phyloP scores from a whole-genome alignment of 2,113 vertebrate species.

The Melanotaenia duboulayi region DNA sequence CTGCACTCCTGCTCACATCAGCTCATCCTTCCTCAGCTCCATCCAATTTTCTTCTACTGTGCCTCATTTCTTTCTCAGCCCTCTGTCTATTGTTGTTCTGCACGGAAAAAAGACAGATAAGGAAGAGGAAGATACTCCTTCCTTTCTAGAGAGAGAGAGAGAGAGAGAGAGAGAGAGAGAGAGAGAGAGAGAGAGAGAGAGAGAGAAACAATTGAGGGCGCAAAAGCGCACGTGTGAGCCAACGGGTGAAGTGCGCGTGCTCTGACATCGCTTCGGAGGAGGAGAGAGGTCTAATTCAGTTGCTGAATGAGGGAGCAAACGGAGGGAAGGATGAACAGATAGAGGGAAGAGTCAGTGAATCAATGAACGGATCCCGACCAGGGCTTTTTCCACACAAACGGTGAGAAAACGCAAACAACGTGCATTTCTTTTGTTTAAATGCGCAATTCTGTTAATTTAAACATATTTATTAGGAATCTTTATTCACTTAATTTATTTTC shows the following conservation, averaged over 20 bases:
- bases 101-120: not conserved
- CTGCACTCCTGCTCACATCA: slow-evolving; percentile 40
- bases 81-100: not conserved
- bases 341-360: slow-evolving; percentile 55
- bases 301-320: slow-evolving; percentile 53
- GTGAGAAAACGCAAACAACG: slow-evolving; percentile 37
- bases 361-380: slow-evolving; percentile 55
- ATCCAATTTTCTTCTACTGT: not conserved
- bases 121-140: not conserved
- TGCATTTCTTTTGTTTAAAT: too few species aligned
- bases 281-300: slow-evolving; percentile 47
- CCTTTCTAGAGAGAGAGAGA: slow-evolving; percentile 24
- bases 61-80: not conserved
- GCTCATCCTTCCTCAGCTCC: slow-evolving; percentile 28
- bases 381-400: slow-evolving; percentile 44
- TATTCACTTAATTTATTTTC: not conserved
- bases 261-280: slow-evolving; percentile 46
- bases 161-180: not conserved
- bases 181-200: not conserved
- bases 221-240: slow-evolving; percentile 29
- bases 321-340: slow-evolving; percentile 57
- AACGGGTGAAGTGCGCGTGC: slow-evolving; percentile 54
- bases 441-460: too few species aligned
- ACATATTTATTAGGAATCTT: not conserved
- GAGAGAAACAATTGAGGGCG: not conserved